Evolutionary conservation across 1,140 invertebrate species (phyloP).

Genomic region (Charaxes varanes): DNA sequence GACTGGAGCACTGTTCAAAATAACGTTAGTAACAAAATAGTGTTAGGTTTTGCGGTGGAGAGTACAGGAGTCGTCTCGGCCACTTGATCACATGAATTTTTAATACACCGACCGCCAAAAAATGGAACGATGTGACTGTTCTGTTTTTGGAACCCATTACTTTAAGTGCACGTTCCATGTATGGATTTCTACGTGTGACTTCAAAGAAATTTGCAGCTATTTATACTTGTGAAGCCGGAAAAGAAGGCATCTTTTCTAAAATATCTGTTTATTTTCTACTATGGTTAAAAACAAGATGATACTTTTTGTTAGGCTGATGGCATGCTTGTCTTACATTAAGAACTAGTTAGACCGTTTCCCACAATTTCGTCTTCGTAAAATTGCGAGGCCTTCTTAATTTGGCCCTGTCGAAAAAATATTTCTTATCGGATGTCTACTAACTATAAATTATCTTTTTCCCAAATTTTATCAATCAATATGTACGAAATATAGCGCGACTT

Average conservation of each 20-base stretch:
- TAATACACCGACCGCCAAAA: slow-evolving; percentile 37
- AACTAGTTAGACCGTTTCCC: too few species aligned
- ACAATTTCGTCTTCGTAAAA: too few species aligned
- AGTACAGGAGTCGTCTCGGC: slow-evolving; percentile 24
- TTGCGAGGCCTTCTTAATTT: too few species aligned
- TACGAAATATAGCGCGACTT: too few species aligned
- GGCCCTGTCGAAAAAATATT: too few species aligned
- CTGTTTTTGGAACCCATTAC: slow-evolving; percentile 47
- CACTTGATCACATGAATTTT: slow-evolving; percentile 54
- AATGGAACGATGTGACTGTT: slow-evolving; percentile 26
- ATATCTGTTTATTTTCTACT: too few species aligned
- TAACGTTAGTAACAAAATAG: slow-evolving; percentile 40
- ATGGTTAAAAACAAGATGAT: too few species aligned
- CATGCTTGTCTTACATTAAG: too few species aligned
- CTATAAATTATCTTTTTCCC: too few species aligned
- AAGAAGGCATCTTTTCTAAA: slow-evolving; percentile 4
- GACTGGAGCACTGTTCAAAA: slow-evolving; percentile 32
- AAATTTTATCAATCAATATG: too few species aligned
- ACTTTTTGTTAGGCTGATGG: too few species aligned
- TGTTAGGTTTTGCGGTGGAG: slow-evolving; percentile 19
- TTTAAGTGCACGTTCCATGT: slow-evolving; percentile 42
- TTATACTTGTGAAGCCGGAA: slow-evolving; percentile 11
- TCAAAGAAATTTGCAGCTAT: slow-evolving; percentile 15
- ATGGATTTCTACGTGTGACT: slow-evolving; percentile 28
- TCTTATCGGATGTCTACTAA: too few species aligned